Conservation (phyloP, 2,888 invertebrate species). For the Drosophila neonasuta region DNA sequence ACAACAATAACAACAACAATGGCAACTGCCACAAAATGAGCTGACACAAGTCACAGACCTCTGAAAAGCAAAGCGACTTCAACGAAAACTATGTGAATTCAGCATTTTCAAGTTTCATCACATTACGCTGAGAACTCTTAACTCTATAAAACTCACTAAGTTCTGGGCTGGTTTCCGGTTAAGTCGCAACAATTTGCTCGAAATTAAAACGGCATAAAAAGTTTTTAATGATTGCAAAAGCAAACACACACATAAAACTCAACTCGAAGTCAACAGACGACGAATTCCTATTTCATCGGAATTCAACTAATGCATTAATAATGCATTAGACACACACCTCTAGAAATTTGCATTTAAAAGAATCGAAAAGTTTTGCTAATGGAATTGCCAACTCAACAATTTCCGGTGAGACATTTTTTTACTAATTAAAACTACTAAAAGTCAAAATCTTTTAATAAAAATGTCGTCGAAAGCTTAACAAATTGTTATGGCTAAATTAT, state of each 20-base stretch:
- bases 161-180: constrained; percentile 68
- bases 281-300: background rate
- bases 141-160: constrained; percentile 40
- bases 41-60: constrained; percentile 73
- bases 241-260: constrained; percentile 12
- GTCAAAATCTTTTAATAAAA: constrained; percentile 15
- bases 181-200: constrained; percentile 38
- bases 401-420: constrained; percentile 26
- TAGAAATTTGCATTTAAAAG: constrained; percentile 28
- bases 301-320: constrained; percentile 10
- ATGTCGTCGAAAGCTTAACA: constrained; percentile 1
- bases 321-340: background rate
- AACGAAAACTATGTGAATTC: constrained; percentile 42
- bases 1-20: constrained; percentile 44
- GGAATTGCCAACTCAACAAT: constrained; percentile 26
- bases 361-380: constrained; percentile 26
- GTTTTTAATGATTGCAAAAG: constrained; percentile 60
- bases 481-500: background rate
- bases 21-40: constrained; percentile 50
- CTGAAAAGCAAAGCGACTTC: constrained; percentile 32
- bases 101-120: constrained; percentile 52
- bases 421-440: background rate
- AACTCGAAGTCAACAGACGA: constrained; percentile 18
- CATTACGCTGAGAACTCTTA: constrained; percentile 38
- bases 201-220: constrained; percentile 60